Conservation (phyloP, 1,140 invertebrate species). For the Apis laboriosa region DNA sequence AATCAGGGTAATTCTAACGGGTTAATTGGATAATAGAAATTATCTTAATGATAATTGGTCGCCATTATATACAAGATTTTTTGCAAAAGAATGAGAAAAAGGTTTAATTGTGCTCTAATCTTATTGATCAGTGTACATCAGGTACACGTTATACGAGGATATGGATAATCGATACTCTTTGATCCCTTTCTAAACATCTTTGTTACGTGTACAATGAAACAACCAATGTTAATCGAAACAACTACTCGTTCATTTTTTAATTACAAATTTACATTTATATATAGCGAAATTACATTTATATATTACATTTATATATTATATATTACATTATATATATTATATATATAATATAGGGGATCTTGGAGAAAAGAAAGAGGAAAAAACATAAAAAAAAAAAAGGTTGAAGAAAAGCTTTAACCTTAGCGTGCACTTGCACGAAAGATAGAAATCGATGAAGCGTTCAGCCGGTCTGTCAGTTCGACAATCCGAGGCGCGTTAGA, state of each 20-base stretch:
- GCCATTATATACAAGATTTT: neutral
- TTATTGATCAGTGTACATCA: too few relatives aligned
- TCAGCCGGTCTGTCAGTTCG: neutral
- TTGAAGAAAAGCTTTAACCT: neutral
- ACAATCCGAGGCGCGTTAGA: slow-evolving; percentile 12
- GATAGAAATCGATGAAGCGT: slow-evolving; percentile 1
- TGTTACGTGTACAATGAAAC: too few relatives aligned
- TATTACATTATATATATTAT: too few relatives aligned
- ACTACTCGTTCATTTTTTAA: neutral
- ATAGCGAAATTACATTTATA: too few relatives aligned
- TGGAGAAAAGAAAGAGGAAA: too few relatives aligned
- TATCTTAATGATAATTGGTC: neutral
- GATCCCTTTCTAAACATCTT: too few relatives aligned
- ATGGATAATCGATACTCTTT: too few relatives aligned
- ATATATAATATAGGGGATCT: neutral
- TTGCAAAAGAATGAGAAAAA: neutral
- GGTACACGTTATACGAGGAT: too few relatives aligned
- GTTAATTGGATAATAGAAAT: neutral
- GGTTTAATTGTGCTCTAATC: too few relatives aligned
- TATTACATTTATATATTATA: too few relatives aligned
- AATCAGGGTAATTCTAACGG: neutral
- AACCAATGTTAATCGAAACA: too few relatives aligned
- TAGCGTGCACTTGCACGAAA: slow-evolving; percentile 2
- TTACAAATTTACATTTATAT: neutral
- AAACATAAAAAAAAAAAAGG: neutral